These are phyloP conservation scores for Collichthys lucidus DNA, from an alignment of 2,113 vertebrate species.

Conservation along the genomic window DNA sequence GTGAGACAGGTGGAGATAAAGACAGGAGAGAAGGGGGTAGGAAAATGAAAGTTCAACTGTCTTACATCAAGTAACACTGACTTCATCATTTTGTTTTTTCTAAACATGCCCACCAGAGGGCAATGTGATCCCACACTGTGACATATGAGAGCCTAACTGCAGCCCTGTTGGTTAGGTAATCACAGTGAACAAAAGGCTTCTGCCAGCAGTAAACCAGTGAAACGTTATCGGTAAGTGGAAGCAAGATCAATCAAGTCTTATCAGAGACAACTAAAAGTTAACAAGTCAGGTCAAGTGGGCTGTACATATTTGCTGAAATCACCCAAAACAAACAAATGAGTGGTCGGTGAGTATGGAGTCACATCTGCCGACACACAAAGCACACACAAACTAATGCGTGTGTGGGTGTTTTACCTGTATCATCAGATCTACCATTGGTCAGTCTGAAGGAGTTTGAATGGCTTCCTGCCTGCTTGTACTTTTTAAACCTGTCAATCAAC, in stretches of 20 bases:
- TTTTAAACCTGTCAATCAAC: slow-evolving; percentile 91
- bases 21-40: slow-evolving; percentile 34
- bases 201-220: slow-evolving; percentile 42
- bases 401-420: slow-evolving; percentile 87
- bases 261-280: slow-evolving; percentile 14
- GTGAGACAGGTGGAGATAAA: slow-evolving; percentile 60
- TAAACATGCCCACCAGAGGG: slow-evolving; percentile 71
- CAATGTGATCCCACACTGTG: slow-evolving; percentile 33
- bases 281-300: slow-evolving; percentile 44
- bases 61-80: slow-evolving; percentile 17
- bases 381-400: not conserved
- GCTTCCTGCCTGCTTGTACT: slow-evolving; percentile 97
- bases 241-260: slow-evolving; percentile 61
- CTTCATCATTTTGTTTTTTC: slow-evolving; percentile 27
- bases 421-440: slow-evolving; percentile 93
- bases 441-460: slow-evolving; percentile 97
- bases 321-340: slow-evolving; percentile 28
- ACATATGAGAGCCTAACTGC: not conserved
- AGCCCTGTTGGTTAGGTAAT: slow-evolving; percentile 71
- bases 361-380: slow-evolving; percentile 23
- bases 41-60: slow-evolving; percentile 25
- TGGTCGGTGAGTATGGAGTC: not conserved
- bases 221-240: slow-evolving; percentile 51
- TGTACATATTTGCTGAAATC: slow-evolving; percentile 13
- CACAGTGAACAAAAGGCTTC: slow-evolving; percentile 66